Conservation (phyloP, 2,797 vertebrate genomes). For the Falco columbarius region DNA sequence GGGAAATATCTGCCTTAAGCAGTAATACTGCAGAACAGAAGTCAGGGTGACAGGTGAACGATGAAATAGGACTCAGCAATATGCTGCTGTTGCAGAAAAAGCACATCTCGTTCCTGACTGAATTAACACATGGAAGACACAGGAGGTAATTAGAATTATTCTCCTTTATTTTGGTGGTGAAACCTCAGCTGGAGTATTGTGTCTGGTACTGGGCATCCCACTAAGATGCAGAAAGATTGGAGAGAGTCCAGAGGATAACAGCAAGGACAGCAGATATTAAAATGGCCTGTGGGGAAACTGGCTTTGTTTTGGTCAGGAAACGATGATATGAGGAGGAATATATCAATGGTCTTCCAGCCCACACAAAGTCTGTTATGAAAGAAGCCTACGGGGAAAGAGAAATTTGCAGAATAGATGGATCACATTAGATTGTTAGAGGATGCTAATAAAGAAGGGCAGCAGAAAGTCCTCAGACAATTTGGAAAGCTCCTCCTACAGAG, state of each 20-base stretch:
- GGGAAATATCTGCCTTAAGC: not conserved
- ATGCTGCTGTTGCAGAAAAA: not conserved
- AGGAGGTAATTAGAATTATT: not conserved
- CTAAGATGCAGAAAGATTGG: not conserved
- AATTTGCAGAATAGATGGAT: not conserved
- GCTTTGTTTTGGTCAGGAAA: not conserved
- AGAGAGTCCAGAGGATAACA: not conserved
- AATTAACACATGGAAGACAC: conserved; percentile 8
- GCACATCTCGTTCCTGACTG: not conserved
- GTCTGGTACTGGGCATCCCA: not conserved
- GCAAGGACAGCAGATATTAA: not conserved
- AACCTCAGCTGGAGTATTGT: not conserved
- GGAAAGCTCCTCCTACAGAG: not conserved
- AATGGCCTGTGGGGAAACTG: not conserved
- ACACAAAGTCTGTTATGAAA: not conserved
- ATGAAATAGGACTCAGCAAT: not conserved
- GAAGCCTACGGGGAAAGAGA: not conserved
- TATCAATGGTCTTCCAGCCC: not conserved
- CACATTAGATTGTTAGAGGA: not conserved
- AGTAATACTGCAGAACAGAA: not conserved
- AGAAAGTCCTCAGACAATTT: not conserved
- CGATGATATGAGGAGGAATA: not conserved
- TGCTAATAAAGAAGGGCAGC: not conserved
- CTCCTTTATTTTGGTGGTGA: not conserved
- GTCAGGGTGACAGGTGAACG: not conserved